phyloP scores from a whole-genome alignment of 2,888 invertebrate species.

The Agrilus cyanescens region DNA sequence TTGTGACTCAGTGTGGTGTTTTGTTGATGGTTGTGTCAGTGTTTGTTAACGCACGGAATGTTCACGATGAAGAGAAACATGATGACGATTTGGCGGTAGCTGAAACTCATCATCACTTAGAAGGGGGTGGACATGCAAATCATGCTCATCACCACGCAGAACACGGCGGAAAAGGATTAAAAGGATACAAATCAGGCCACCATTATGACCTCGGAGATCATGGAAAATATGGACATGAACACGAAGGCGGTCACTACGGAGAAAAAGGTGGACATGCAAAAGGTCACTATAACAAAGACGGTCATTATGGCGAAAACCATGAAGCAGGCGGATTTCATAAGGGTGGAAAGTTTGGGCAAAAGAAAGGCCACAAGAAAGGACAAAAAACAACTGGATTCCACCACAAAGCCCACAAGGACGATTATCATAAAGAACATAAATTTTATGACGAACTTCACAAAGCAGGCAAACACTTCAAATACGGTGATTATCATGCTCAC shows the following conservation, averaged over 20 bases:
- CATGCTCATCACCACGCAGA: slow-evolving; percentile 56
- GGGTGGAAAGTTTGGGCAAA: slow-evolving; percentile 67
- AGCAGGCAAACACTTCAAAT: slow-evolving; percentile 71
- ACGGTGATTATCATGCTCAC: slow-evolving; percentile 67
- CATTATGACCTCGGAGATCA: slow-evolving; percentile 70
- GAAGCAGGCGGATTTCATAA: slow-evolving; percentile 68
- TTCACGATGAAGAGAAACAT: no score
- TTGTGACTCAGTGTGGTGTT: no score
- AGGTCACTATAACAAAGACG: slow-evolving; percentile 65
- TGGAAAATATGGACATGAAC: slow-evolving; percentile 63
- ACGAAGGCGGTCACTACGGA: slow-evolving; percentile 63
- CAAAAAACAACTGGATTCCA: slow-evolving; percentile 78
- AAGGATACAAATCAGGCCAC: slow-evolving; percentile 64
- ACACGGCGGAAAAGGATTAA: slow-evolving; percentile 66
- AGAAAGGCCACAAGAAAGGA: slow-evolving; percentile 76
- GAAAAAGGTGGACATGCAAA: slow-evolving; percentile 73
- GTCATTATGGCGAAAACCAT: slow-evolving; percentile 65
- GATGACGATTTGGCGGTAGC: not conserved
- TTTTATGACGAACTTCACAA: slow-evolving; percentile 82
- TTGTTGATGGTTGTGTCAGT: no score
- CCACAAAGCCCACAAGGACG: slow-evolving; percentile 78
- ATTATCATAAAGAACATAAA: slow-evolving; percentile 76
- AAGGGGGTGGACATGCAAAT: slow-evolving; percentile 58
- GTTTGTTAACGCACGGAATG: no score
- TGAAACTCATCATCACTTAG: slow-evolving; percentile 43